Conservation (phyloP, 2,113 vertebrate genomes). For the Aleadryas rufinucha region DNA sequence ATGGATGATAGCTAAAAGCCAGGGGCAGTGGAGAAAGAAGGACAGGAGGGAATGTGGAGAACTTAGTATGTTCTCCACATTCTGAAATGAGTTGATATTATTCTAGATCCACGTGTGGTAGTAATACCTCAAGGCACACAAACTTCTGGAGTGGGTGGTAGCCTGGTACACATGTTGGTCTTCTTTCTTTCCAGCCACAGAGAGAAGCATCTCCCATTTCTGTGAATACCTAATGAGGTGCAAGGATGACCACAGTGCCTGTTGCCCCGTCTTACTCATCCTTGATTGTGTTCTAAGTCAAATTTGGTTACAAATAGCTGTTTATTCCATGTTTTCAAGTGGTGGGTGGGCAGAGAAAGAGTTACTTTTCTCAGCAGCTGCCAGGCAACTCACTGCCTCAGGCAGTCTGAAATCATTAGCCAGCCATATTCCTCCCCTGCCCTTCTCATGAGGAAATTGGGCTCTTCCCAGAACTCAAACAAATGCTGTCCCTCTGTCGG, state of each 20-base stretch:
- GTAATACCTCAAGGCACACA: neutral
- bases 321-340: neutral
- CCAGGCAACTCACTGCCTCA: neutral
- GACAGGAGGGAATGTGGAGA: neutral
- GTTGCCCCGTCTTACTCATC: neutral
- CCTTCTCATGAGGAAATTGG: neutral
- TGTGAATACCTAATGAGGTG: neutral
- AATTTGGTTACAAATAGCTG: neutral
- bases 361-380: neutral
- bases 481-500: constrained; percentile 33
- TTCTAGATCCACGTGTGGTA: neutral
- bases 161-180: neutral
- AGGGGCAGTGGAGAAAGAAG: neutral
- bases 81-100: neutral
- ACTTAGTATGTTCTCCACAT: neutral
- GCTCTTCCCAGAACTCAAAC: neutral
- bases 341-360: neutral
- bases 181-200: neutral
- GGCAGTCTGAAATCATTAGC: neutral
- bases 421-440: neutral
- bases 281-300: neutral
- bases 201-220: neutral
- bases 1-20: neutral
- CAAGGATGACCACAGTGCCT: neutral
- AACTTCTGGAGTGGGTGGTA: neutral